Base-by-base conservation (phyloP, 2,888 invertebrate genomes). In the Pyrrhosoma nymphula region DNA sequence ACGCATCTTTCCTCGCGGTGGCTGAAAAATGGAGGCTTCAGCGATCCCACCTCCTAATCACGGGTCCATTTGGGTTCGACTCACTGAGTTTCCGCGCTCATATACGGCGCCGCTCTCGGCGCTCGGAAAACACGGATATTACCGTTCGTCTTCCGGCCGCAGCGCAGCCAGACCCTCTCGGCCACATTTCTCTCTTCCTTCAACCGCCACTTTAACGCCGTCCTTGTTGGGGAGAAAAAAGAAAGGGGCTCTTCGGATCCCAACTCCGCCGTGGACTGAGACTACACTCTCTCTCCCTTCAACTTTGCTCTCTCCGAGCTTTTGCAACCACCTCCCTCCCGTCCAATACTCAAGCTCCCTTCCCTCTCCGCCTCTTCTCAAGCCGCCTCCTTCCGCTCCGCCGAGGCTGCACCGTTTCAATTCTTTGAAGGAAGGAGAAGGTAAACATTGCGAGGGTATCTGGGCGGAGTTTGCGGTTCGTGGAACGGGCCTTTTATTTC, bases 361-460 rank as follows among this genome's bases (percentile, higher is more conserved):
- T 30, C 30, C n/a, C 82, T n/a, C 16, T 8, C 35, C 35, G 18
- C 35, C 82, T 14, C 35, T 30, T n/a, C 4, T 82, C 35, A 14
- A 69, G 35, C 82, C 69, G n/a, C 35, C 82, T 82, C 82, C 82
- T 82, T 35, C 30, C 30, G 82, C 60, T 82, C 35, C 10, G 35
- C 47, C 55, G 26, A 3, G 69, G 63, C 63, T 63, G 47, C 63
- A 55, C 89, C 63, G 63, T 91, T 39, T 93, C 93, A 47, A 60
- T 93, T 93, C 63, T 89, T 93, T 55, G 47, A 93, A 55, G 39
- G 63, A 63, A n/a, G 69, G 55, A 39, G 47, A 93, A 26, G 30
- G 93, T 93, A 93, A 93, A 93, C 93, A 93, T 18, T 18, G 47
- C 47, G 75, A 39, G 69, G 75, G 69, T 63, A 47, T 47, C 69